These are phyloP conservation scores for Pempheris klunzingeri DNA, from an alignment of 2,797 vertebrate species.

Conservation along the genomic window DNA sequence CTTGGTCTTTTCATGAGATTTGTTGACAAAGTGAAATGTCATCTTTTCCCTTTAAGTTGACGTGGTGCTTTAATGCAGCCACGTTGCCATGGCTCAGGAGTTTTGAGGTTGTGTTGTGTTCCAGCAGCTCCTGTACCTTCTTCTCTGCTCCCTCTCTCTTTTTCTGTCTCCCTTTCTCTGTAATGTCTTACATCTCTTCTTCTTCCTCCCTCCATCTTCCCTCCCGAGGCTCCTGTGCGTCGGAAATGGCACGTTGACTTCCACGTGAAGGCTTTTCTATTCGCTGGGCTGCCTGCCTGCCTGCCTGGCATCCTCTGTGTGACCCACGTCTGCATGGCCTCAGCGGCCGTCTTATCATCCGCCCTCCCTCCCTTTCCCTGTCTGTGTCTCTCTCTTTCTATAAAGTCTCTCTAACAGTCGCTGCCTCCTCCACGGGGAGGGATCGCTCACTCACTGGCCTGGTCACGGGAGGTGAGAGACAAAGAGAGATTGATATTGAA, in stretches of 20 bases:
- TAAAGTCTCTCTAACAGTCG: slow-evolving; percentile 9
- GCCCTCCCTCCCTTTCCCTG: neutral
- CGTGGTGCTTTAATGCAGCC: neutral
- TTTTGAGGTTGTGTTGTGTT: too few species aligned
- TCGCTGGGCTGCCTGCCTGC: slow-evolving; percentile 46
- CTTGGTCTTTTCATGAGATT: neutral
- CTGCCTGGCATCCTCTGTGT: slow-evolving; percentile 48
- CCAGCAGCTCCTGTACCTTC: neutral
- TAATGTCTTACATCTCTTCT: slow-evolving; percentile 3
- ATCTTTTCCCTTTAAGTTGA: neutral
- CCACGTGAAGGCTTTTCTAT: slow-evolving; percentile 71
- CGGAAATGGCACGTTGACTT: slow-evolving; percentile 71
- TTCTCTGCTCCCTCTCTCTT: neutral
- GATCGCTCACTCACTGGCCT: slow-evolving; percentile 10
- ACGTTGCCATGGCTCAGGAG: neutral
- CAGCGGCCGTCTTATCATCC: slow-evolving; percentile 52
- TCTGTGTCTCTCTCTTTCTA: slow-evolving; percentile 5
- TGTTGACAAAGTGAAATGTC: neutral
- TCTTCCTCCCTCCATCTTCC: slow-evolving; percentile 29
- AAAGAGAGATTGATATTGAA: slow-evolving; percentile 13
- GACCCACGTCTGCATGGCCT: slow-evolving; percentile 61
- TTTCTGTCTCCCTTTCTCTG: neutral
- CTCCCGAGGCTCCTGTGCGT: slow-evolving; percentile 49
- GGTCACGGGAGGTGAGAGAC: slow-evolving; percentile 9
- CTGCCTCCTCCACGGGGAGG: slow-evolving; percentile 37